Base-by-base conservation (phyloP, 2,797 vertebrate genomes). In the Karalla daura region DNA sequence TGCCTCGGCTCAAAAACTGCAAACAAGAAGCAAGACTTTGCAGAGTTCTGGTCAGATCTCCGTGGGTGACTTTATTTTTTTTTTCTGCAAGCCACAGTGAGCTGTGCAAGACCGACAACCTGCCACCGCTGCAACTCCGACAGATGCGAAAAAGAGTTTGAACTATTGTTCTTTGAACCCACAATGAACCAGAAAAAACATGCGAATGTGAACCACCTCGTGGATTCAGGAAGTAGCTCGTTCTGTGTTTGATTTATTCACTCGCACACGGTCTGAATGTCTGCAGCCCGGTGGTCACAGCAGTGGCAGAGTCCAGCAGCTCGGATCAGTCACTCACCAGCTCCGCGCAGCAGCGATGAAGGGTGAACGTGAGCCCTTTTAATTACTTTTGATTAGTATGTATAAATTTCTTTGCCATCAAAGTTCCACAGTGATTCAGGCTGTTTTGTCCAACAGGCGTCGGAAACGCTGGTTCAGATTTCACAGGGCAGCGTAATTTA, bases 391-490 rank as follows among this genome's bases (percentile, higher is more conserved):
- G 15, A 61, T 50, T n/a, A 17, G 5, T 27, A 37, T 35, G 8
- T 44, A 24, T 23, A 9, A 28, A 28, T 24, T 40, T 36, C 36
- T 25, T 5, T 59, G 39, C 23, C 11, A 1, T 45, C 5, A 18
- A 8, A 41, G 20, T 54, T 14, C 50, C 27, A 17, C 2, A 35
- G 3, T 18, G 18, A 4, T 41, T 50, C 21, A 25, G 32, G 23
- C 8, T 24, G 15, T 46, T 63, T 69, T 64, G 40, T 60, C 9
- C 5, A 21, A 61, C 23, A 65, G 49, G 51, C 60, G 65, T 58
- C 61, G 75, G 72, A 76, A 54, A 59, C 44, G 58, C 56, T 63
- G 68, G 32, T 73, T 83, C 61, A 39, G n/a, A n/a, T n/a, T n/a
- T n/a, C n/a, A n/a, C n/a, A n/a, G n/a, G n/a, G n/a, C n/a, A n/a